These are phyloP conservation scores for Zonotrichia leucophrys DNA, from an alignment of 2,113 vertebrate genomes.

Conservation along the genomic window DNA sequence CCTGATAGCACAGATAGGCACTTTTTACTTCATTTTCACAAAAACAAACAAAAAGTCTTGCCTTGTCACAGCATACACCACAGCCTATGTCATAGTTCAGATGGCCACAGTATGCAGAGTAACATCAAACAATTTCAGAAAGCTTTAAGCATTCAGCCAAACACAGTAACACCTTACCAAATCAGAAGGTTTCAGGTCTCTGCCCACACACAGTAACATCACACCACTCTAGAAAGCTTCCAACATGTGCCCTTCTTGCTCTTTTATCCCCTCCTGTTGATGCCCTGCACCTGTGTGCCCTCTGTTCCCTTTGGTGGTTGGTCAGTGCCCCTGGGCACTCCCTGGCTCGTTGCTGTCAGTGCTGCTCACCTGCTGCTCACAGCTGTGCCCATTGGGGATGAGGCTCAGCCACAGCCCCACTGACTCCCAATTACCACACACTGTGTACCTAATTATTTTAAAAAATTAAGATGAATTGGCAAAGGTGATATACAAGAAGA, in stretches of 20 bases:
- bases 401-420: neutral
- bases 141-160: neutral
- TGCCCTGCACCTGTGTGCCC: neutral
- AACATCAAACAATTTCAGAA: neutral
- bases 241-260: neutral
- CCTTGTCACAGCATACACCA: neutral
- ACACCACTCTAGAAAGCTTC: neutral
- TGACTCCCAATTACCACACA: neutral
- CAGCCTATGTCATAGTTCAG: neutral
- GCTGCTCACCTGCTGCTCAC: neutral
- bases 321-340: neutral
- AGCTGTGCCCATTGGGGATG: neutral
- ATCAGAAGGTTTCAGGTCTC: neutral
- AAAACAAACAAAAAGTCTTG: neutral
- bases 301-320: neutral
- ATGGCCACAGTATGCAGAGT: neutral
- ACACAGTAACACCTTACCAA: neutral
- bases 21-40: neutral
- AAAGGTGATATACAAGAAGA: neutral
- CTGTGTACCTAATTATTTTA: neutral
- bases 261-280: neutral
- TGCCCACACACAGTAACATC: neutral
- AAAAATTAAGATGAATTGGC: neutral
- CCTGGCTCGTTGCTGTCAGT: neutral
- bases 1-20: neutral